Evolutionary conservation across 2,888 invertebrate genomes (phyloP).

Genomic region (Sinhomidia bicolor): DNA sequence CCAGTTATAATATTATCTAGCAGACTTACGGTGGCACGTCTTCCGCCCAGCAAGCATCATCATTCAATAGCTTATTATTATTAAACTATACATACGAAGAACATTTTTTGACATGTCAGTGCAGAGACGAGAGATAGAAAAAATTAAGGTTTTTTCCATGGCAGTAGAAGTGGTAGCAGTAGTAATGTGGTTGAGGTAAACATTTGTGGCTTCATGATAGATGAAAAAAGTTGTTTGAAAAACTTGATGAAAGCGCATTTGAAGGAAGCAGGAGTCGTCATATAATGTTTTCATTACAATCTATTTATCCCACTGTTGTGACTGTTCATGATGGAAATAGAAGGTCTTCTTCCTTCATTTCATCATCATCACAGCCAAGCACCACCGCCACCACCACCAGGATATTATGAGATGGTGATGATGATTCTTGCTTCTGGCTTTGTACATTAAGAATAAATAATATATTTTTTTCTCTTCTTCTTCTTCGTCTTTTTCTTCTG

Average conservation of each 20-base stretch:
- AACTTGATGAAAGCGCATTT: constrained; percentile 71
- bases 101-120: constrained; percentile 36
- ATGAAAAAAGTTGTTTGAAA: constrained; percentile 72
- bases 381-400: too few relatives aligned
- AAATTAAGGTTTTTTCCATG: constrained; percentile 45
- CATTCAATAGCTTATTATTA: constrained; percentile 68
- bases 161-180: background rate
- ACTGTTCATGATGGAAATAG: constrained; percentile 67
- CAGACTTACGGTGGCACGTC: constrained; percentile 53
- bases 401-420: too few relatives aligned
- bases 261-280: constrained; percentile 56
- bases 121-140: constrained; percentile 22
- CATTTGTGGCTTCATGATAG: constrained; percentile 64
- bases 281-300: constrained; percentile 73
- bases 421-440: constrained; percentile 58
- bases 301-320: constrained; percentile 71
- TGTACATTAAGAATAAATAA: constrained; percentile 61
- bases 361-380: too few relatives aligned
- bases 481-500: constrained; percentile 16
- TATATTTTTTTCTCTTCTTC: constrained; percentile 33
- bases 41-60: constrained; percentile 63
- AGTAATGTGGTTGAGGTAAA: constrained; percentile 64
- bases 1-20: too few relatives aligned
- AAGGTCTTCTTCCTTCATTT: constrained; percentile 34
- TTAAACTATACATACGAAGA: constrained; percentile 58